These are phyloP conservation scores for Harpalus rufipes DNA, from an alignment of 2,888 invertebrate species.

Conservation along the genomic window DNA sequence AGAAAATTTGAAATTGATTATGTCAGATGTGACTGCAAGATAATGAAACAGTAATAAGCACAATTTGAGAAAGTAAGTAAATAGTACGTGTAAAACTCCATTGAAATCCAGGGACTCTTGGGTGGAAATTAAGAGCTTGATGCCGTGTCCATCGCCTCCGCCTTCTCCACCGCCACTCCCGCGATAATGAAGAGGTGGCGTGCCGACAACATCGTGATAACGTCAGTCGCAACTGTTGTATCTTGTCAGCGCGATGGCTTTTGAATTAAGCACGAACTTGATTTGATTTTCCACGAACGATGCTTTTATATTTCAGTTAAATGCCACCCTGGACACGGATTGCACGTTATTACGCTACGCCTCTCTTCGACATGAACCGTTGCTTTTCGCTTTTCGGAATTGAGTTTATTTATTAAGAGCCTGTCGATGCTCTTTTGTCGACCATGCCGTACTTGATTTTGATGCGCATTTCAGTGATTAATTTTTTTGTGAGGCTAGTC, in stretches of 20 bases:
- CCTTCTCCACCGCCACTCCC: not conserved
- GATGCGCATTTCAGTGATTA: conserved; percentile 36
- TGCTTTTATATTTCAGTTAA: conserved; percentile 59
- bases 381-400: conserved; percentile 57
- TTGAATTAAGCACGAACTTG: conserved; percentile 58
- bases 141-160: conserved; percentile 40
- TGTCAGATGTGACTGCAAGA: not conserved
- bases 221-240: conserved; percentile 57
- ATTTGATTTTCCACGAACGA: conserved; percentile 57
- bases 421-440: conserved; percentile 56
- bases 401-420: conserved; percentile 56
- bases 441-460: conserved; percentile 12
- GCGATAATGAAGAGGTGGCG: conserved; percentile 62
- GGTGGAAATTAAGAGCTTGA: conserved; percentile 30
- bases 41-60: conserved; percentile 10
- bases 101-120: conserved; percentile 18
- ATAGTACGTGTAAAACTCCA: conserved; percentile 36
- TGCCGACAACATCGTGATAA: conserved; percentile 60
- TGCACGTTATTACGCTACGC: conserved; percentile 50
- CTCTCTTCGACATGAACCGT: conserved; percentile 49
- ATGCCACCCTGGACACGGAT: conserved; percentile 55
- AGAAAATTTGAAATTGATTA: not conserved
- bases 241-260: conserved; percentile 64
- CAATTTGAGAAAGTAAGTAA: conserved; percentile 27
- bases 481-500: conserved; percentile 5